Percentiles rank a stretch among this genome's conserved stretches.
phyloP scores from a whole-genome alignment of 1,140 invertebrate species.

The Aphidius gifuensis region DNA sequence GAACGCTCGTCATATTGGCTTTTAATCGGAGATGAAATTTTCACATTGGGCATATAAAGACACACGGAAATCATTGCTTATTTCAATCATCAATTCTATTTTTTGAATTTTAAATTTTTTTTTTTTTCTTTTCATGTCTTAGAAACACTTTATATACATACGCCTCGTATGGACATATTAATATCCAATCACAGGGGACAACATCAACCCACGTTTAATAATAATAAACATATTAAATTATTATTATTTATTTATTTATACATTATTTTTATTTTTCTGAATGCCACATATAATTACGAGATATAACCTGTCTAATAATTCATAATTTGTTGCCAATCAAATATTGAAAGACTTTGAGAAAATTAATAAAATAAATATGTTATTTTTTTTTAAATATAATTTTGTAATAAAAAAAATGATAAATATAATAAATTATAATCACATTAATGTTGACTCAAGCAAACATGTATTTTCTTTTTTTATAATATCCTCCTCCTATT shows the following conservation, averaged over 20 bases:
- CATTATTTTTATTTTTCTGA: constrained; percentile 2
- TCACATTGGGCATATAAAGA: not conserved
- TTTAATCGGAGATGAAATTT: constrained; percentile 45
- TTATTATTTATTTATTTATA: too few species aligned
- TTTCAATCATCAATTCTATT: not conserved
- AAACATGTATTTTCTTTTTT: too few species aligned
- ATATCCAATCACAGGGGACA: not conserved
- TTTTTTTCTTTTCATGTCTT: constrained; percentile 13
- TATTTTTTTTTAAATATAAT: too few species aligned
- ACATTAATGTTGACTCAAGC: too few species aligned
- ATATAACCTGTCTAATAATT: constrained; percentile 8
- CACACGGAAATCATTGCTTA: constrained; percentile 16
- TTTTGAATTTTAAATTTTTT: constrained; percentile 7
- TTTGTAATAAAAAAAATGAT: too few species aligned
- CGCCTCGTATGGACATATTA: not conserved
- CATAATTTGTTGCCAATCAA: constrained; percentile 18
- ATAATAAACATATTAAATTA: too few species aligned
- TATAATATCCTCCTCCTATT: too few species aligned
- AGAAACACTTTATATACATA: not conserved
- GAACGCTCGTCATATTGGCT: constrained; percentile 56
- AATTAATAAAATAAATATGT: constrained; percentile 21
- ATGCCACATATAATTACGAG: constrained; percentile 7
- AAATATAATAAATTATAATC: too few species aligned
- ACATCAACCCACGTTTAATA: too few species aligned
- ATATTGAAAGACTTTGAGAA: constrained; percentile 35